phyloP scores from a whole-genome alignment of 2,888 invertebrate species.

The Conus canariensis region DNA sequence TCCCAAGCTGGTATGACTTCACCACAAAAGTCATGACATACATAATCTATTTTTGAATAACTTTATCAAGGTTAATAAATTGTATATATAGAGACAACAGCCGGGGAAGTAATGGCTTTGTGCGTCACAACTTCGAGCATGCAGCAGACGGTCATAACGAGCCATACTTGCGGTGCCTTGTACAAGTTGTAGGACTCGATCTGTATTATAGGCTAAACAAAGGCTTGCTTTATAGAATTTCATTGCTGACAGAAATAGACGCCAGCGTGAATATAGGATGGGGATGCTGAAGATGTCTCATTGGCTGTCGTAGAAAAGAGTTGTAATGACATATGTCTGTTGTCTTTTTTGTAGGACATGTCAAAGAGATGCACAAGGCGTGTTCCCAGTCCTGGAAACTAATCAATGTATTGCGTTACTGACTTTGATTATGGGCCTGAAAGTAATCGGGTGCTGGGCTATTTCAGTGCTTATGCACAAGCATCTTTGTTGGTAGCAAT shows the following conservation, averaged over 20 bases:
- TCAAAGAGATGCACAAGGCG: background rate
- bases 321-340: too few species aligned
- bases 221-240: background rate
- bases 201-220: background rate
- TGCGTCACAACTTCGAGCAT: too few species aligned
- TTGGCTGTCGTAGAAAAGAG: too few species aligned
- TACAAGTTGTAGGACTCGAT: background rate
- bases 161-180: too few species aligned
- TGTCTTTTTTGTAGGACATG: too few species aligned
- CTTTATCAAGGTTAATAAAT: too few species aligned
- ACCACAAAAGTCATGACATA: background rate
- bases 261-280: too few species aligned
- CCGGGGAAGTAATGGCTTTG: too few species aligned
- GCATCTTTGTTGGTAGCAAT: constrained; percentile 27
- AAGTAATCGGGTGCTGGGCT: constrained; percentile 36
- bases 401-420: constrained; percentile 41
- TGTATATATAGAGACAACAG: too few species aligned
- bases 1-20: background rate
- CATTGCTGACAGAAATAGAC: background rate
- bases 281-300: background rate
- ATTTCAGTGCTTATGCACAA: constrained; percentile 32
- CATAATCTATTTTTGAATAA: too few species aligned
- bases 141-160: background rate
- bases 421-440: constrained; percentile 14
- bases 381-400: constrained; percentile 39